Evolutionary conservation across 2,797 vertebrate species (phyloP).

Genomic region (Numenius phaeopus): DNA sequence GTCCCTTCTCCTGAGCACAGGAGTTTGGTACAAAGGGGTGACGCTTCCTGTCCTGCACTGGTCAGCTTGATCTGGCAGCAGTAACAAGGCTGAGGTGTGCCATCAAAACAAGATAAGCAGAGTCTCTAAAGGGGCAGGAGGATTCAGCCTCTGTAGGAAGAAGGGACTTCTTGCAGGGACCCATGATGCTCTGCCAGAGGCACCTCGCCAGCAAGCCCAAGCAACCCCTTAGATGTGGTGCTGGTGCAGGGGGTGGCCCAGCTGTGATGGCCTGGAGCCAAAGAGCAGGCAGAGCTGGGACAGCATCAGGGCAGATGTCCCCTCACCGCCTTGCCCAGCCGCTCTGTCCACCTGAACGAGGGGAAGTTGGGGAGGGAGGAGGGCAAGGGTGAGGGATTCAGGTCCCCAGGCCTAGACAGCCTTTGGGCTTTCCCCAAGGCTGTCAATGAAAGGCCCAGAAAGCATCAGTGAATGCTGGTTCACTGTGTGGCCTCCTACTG

Average conservation of each 20-base stretch:
- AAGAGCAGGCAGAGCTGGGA: neutral
- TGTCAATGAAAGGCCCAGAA: neutral
- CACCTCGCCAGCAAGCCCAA: neutral
- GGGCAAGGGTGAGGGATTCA: neutral
- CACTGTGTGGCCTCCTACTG: neutral
- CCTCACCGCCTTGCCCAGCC: neutral
- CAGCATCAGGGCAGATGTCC: neutral
- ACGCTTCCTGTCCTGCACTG: neutral
- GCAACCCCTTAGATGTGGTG: neutral
- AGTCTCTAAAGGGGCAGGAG: neutral
- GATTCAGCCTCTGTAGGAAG: neutral
- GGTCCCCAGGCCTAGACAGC: neutral
- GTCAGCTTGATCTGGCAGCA: constrained; percentile 5
- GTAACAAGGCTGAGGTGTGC: constrained; percentile 17
- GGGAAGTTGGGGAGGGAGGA: neutral
- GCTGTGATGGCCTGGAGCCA: neutral
- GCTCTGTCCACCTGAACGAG: neutral
- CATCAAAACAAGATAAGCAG: constrained; percentile 10
- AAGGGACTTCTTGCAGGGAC: neutral
- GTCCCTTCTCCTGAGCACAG: constrained; percentile 1
- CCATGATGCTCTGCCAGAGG: neutral
- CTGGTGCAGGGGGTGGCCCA: neutral
- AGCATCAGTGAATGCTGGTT: neutral
- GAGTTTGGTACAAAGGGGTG: neutral
- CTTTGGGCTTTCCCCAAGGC: neutral